Evolutionary conservation across 2,797 vertebrate genomes (phyloP).

Genomic region (Eurystomus glaucurus): DNA sequence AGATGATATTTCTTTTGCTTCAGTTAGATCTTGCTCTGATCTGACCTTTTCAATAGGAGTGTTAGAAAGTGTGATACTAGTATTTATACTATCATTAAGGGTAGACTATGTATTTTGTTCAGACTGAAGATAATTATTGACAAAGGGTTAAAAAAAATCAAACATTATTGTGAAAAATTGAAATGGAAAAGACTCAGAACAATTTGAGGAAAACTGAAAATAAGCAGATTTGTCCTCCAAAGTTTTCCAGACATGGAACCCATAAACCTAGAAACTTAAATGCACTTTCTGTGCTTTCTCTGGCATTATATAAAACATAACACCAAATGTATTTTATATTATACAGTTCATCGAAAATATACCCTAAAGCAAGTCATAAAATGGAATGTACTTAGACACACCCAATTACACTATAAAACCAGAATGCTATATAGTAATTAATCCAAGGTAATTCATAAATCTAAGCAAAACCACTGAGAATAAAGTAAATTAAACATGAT

Average conservation of each 20-base stretch:
- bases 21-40: neutral
- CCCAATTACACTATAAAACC: slow-evolving; percentile 76
- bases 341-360: slow-evolving; percentile 64
- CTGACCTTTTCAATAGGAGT: neutral
- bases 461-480: slow-evolving; percentile 63
- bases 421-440: slow-evolving; percentile 71
- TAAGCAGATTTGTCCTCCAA: slow-evolving; percentile 26
- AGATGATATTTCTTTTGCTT: neutral
- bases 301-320: slow-evolving; percentile 59
- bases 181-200: neutral
- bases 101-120: neutral
- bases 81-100: neutral
- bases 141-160: neutral
- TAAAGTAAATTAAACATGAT: slow-evolving; percentile 59
- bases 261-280: slow-evolving; percentile 44
- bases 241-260: slow-evolving; percentile 41
- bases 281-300: slow-evolving; percentile 43
- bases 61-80: neutral
- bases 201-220: slow-evolving; percentile 30
- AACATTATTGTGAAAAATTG: neutral
- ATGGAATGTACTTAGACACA: slow-evolving; percentile 73
- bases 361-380: slow-evolving; percentile 74
- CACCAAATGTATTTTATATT: slow-evolving; percentile 69
- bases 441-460: slow-evolving; percentile 74
- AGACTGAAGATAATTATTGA: neutral